A percentile compares a stretch with the other conserved stretches of the same genome.
These are phyloP conservation scores for Chrysolina americana DNA, from an alignment of 2,888 invertebrate species.

Conservation along the genomic window DNA sequence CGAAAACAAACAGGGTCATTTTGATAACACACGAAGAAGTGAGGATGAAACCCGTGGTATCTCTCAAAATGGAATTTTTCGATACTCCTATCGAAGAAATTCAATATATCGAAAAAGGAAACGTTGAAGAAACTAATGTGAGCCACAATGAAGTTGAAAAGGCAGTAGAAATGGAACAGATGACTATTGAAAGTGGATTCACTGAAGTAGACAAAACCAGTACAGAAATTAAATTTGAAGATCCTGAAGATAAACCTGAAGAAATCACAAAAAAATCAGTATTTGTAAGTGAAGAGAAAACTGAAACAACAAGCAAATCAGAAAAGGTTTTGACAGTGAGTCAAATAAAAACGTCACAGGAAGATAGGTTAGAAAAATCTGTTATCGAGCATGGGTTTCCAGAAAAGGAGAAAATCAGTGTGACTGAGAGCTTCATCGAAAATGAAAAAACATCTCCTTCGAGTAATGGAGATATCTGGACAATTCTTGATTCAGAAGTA, in stretches of 20 bases:
- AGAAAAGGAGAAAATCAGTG: slow-evolving; percentile 13
- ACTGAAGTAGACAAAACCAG: neutral
- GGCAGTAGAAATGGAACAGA: neutral
- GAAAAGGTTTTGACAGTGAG: neutral
- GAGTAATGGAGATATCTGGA: neutral
- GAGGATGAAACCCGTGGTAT: slow-evolving; percentile 77
- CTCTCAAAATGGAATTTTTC: slow-evolving; percentile 76
- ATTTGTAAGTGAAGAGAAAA: neutral
- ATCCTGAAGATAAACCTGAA: neutral
- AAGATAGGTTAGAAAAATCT: too few relatives aligned
- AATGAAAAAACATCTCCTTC: neutral
- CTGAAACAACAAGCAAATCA: too few relatives aligned
- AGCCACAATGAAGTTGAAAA: neutral
- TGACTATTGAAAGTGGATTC: neutral
- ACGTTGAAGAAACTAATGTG: neutral
- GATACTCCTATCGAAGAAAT: slow-evolving; percentile 57
- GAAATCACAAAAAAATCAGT: neutral
- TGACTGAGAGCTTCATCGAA: slow-evolving; percentile 4
- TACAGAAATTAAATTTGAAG: neutral
- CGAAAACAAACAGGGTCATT: slow-evolving; percentile 71
- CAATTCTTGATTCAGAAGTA: slow-evolving; percentile 21
- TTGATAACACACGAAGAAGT: slow-evolving; percentile 83
- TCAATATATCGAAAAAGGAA: slow-evolving; percentile 49
- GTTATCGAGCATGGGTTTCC: slow-evolving; percentile 7
- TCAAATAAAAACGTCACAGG: neutral